A percentile compares a stretch with the other conserved stretches of the same genome.
Conservation (phyloP, 2,113 vertebrate species). For the Platysternon megacephalum region DNA sequence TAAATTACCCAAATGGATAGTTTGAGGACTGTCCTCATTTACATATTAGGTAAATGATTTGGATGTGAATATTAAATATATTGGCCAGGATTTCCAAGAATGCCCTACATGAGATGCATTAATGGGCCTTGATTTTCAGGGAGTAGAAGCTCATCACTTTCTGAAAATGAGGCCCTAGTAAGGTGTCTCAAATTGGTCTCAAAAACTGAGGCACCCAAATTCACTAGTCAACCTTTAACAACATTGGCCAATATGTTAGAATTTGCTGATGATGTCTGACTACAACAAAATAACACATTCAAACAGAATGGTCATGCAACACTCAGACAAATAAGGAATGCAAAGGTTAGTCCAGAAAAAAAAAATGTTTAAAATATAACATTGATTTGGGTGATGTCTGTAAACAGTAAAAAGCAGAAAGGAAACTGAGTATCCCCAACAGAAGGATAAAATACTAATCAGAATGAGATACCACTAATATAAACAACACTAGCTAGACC, state of each 20-base stretch:
- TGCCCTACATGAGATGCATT: too few species aligned
- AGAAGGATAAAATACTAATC: not conserved
- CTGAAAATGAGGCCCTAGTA: not conserved
- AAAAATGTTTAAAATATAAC: not conserved
- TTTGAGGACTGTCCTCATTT: too few species aligned
- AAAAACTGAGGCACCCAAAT: not conserved
- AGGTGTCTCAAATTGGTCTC: not conserved
- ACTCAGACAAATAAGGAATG: not conserved
- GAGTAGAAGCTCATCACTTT: not conserved
- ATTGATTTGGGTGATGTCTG: not conserved
- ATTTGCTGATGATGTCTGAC: not conserved
- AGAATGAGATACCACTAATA: too few species aligned
- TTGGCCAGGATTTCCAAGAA: too few species aligned
- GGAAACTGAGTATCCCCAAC: not conserved
- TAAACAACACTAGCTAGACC: too few species aligned
- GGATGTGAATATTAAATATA: too few species aligned
- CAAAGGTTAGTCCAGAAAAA: not conserved
- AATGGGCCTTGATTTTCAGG: too few species aligned
- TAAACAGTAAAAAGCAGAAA: not conserved
- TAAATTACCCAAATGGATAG: too few species aligned
- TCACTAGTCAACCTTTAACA: not conserved
- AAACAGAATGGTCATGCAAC: rapidly evolving
- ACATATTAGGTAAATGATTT: too few species aligned
- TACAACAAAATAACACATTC: not conserved
- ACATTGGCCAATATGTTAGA: not conserved